Evolutionary conservation across 2,888 invertebrate species (phyloP).

Genomic region (Morpho deidamia): DNA sequence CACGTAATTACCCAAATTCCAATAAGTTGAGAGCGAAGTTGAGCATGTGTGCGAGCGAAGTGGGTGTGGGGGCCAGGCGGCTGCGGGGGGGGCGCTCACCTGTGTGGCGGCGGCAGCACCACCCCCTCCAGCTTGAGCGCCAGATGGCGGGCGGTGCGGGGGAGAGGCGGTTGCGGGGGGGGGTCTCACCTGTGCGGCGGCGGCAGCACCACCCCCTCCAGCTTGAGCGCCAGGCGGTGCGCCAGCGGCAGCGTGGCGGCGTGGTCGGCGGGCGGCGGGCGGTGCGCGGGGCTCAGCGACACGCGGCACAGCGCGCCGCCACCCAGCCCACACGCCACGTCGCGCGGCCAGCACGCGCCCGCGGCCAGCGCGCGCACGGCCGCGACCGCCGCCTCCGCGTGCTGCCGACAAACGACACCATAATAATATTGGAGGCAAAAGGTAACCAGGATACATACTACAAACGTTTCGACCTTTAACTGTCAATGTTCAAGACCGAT

Average conservation of each 20-base stretch:
- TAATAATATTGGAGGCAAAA: too few species aligned
- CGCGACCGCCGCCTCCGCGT: constrained; percentile 52
- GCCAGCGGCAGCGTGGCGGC: constrained; percentile 90
- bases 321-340: constrained; percentile 89
- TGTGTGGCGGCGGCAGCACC: constrained; percentile 78
- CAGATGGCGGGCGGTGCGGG: constrained; percentile 83
- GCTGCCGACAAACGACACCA: constrained; percentile 33
- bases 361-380: constrained; percentile 76
- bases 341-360: constrained; percentile 88
- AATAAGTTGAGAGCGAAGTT: too few species aligned
- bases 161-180: background rate
- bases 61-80: too few species aligned
- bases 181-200: constrained; percentile 39
- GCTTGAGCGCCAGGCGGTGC: constrained; percentile 92
- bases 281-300: constrained; percentile 60
- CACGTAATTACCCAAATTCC: too few species aligned
- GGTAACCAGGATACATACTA: too few species aligned
- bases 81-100: background rate
- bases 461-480: too few species aligned
- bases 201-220: constrained; percentile 93
- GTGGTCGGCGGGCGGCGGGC: constrained; percentile 83
- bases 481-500: too few species aligned
- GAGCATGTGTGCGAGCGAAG: too few species aligned
- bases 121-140: constrained; percentile 97
- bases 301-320: constrained; percentile 68